Conservation (phyloP, 2,113 vertebrate genomes). For the Catagonus wagneri region DNA sequence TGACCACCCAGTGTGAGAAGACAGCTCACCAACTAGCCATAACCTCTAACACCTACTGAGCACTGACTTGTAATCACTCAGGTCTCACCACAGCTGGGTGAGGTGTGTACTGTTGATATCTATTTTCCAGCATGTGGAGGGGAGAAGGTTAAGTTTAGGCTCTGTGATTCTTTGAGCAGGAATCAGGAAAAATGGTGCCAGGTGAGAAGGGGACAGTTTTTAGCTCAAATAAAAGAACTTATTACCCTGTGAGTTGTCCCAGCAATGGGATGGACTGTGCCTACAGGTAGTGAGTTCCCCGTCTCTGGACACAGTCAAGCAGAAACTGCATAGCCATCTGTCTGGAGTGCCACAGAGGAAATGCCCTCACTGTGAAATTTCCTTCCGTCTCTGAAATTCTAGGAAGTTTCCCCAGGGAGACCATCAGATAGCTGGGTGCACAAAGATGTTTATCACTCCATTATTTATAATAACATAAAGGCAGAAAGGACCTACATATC, state of each 20-base stretch:
- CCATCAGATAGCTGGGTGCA: neutral
- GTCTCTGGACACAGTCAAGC: neutral
- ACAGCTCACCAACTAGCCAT: neutral
- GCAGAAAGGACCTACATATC: neutral
- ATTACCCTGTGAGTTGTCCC: neutral
- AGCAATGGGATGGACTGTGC: neutral
- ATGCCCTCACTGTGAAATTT: neutral
- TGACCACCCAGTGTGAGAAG: neutral
- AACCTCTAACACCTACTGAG: neutral
- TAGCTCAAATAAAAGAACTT: neutral
- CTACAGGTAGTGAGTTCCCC: neutral
- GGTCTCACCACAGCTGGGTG: neutral
- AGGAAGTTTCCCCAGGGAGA: neutral
- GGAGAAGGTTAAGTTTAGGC: neutral
- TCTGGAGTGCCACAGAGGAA: neutral
- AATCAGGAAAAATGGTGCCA: neutral
- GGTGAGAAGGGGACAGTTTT: neutral
- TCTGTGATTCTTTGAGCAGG: neutral
- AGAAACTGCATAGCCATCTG: neutral
- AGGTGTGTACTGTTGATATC: neutral
- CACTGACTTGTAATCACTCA: neutral
- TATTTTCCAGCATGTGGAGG: neutral
- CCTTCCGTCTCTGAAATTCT: neutral
- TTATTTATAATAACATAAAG: neutral
- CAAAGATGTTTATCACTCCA: neutral